Conservation (phyloP, 2,113 vertebrate genomes). For the Steatornis caripensis region DNA sequence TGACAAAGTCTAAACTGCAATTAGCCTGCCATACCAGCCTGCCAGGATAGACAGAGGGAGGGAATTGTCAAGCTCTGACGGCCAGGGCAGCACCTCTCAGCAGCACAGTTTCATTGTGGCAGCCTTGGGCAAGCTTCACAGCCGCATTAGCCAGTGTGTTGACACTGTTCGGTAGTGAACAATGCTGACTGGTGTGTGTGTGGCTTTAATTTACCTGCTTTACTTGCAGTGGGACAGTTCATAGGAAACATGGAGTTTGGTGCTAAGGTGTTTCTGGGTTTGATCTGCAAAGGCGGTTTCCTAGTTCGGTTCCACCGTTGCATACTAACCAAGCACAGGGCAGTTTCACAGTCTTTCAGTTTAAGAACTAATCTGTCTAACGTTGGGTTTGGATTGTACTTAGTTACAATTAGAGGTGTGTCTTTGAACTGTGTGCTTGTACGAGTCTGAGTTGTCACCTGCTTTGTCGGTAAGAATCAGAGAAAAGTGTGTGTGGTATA, state of each 20-base stretch:
- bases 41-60: neutral
- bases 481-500: conserved; percentile 15
- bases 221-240: neutral
- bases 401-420: neutral
- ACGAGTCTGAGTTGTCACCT: neutral
- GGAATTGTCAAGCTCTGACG: accelerated
- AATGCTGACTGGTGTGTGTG: accelerated
- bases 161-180: accelerated
- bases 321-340: too few relatives aligned
- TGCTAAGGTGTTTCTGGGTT: neutral
- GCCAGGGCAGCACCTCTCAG: neutral
- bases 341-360: neutral
- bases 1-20: neutral
- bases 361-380: neutral
- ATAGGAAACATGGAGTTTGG: neutral
- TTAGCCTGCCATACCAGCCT: neutral
- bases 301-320: too few relatives aligned
- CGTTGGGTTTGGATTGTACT: neutral
- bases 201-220: neutral
- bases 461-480: neutral
- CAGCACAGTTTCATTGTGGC: neutral
- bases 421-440: neutral
- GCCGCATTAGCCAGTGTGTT: accelerated
- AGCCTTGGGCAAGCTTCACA: neutral
- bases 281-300: neutral